Evolutionary conservation across 2,113 vertebrate species (phyloP).

Genomic region (Laterallus jamaicensis): DNA sequence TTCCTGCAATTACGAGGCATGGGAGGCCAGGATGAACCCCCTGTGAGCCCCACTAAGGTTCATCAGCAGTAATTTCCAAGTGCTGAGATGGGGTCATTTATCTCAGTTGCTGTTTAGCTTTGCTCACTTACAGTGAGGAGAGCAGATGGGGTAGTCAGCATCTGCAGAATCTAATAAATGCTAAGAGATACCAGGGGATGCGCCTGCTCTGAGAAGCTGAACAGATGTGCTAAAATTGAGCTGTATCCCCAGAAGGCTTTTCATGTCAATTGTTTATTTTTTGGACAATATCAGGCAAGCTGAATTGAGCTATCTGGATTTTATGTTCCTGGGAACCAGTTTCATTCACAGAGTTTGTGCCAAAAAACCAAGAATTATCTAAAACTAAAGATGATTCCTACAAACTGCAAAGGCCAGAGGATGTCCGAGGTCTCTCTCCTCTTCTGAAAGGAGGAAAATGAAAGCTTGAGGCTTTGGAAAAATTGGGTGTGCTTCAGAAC

Average conservation of each 20-base stretch:
- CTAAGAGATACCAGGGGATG: background rate
- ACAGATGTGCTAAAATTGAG: constrained; percentile 53
- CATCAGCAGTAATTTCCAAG: fast-evolving
- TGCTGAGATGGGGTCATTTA: background rate
- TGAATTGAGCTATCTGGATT: constrained; percentile 39
- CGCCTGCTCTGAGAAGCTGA: constrained; percentile 2
- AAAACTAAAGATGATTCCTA: constrained; percentile 22
- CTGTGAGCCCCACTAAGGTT: fast-evolving
- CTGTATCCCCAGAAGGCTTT: constrained; percentile 38
- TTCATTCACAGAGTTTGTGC: constrained; percentile 40
- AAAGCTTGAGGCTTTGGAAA: constrained; percentile 23
- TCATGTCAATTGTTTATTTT: constrained; percentile 34
- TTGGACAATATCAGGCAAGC: constrained; percentile 41
- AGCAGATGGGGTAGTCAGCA: background rate
- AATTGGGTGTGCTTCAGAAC: constrained; percentile 16
- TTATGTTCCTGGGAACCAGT: constrained; percentile 36
- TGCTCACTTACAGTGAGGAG: background rate
- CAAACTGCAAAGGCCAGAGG: background rate
- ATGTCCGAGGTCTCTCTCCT: background rate
- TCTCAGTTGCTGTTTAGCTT: background rate
- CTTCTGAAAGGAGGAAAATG: constrained; percentile 27
- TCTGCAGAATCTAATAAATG: background rate
- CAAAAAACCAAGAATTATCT: constrained; percentile 16
- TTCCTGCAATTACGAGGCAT: background rate
- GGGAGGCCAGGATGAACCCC: background rate